Evolutionary conservation across 2,113 vertebrate species (phyloP).

Genomic region (Taurulus bubalis): DNA sequence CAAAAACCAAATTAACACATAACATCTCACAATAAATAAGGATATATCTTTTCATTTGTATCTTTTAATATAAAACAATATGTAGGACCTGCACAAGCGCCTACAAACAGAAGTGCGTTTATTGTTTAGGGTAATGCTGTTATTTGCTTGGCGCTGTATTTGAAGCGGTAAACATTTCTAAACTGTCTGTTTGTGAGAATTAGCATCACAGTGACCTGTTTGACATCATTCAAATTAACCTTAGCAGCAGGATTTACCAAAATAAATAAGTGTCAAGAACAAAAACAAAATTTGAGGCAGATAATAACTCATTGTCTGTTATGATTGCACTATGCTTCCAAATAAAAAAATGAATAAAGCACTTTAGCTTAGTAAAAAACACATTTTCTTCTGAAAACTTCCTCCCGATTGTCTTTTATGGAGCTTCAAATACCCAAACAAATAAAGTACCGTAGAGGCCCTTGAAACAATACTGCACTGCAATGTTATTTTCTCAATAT

Average conservation of each 20-base stretch:
- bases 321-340: conserved; percentile 51
- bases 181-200: conserved; percentile 33
- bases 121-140: conserved; percentile 43
- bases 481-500: conserved; percentile 42
- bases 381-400: conserved; percentile 29
- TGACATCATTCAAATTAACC: conserved; percentile 41
- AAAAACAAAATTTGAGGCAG: conserved; percentile 26
- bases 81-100: conserved; percentile 40
- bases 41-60: conserved; percentile 59
- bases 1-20: conserved; percentile 44
- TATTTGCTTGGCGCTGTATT: background rate
- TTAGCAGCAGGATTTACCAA: conserved; percentile 66
- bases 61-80: conserved; percentile 53
- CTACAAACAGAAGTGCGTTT: conserved; percentile 72
- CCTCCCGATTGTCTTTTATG: conserved; percentile 41
- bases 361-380: conserved; percentile 37
- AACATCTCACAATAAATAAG: conserved; percentile 80
- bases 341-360: conserved; percentile 42
- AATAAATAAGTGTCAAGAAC: conserved; percentile 26
- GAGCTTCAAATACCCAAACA: conserved; percentile 28
- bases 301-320: conserved; percentile 27
- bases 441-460: conserved; percentile 4
- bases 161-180: conserved; percentile 5
- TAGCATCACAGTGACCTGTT: conserved; percentile 36
- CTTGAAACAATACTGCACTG: conserved; percentile 69